phyloP scores from a whole-genome alignment of 2,113 vertebrate genomes.

The Coracopsis vasa region DNA sequence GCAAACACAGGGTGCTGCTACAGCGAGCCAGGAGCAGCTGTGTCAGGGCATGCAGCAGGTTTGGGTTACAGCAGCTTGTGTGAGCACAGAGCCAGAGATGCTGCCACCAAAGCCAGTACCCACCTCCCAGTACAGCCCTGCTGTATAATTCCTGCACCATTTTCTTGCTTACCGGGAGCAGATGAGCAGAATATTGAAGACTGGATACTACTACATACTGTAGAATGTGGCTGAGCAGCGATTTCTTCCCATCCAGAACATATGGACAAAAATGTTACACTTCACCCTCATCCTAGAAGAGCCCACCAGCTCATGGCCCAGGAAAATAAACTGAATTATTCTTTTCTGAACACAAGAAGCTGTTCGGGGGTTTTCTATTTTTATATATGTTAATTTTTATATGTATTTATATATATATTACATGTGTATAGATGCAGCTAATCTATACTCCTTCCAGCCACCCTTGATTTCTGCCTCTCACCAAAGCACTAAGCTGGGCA shows the following conservation, averaged over 20 bases:
- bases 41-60: neutral
- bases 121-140: neutral
- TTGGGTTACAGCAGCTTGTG: neutral
- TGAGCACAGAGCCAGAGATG: neutral
- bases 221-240: neutral
- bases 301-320: neutral
- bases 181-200: neutral
- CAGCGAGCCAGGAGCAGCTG: neutral
- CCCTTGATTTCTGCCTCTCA: neutral
- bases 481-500: neutral
- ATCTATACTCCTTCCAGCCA: neutral
- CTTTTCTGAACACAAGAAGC: neutral
- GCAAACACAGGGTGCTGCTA: neutral
- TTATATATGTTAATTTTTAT: neutral
- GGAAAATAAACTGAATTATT: neutral
- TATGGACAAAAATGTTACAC: rapidly evolving
- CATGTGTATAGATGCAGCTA: neutral
- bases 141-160: neutral
- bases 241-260: neutral
- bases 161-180: neutral
- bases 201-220: neutral
- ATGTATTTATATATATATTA: neutral
- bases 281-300: neutral
- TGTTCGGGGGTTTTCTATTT: neutral
- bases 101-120: neutral